A percentile compares a stretch with the other conserved stretches of the same genome.
These are phyloP conservation scores for Helicoverpa zea DNA, from an alignment of 1,140 invertebrate species.

Conservation along the genomic window DNA sequence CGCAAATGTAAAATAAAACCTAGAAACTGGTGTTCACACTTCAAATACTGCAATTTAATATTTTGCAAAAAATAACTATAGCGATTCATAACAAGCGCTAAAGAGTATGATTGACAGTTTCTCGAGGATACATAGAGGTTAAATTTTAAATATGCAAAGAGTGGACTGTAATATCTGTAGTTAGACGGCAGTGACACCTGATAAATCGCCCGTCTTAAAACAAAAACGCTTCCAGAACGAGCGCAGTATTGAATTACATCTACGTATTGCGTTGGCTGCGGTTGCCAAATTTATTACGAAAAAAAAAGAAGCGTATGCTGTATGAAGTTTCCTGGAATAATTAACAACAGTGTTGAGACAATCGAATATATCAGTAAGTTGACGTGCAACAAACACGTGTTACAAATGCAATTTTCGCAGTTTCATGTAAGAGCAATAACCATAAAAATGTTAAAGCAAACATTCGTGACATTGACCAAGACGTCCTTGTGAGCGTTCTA, in stretches of 20 bases:
- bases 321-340: slow-evolving; percentile 2
- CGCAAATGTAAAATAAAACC: slow-evolving; percentile 3
- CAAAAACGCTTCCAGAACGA: slow-evolving; percentile 26
- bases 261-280: slow-evolving; percentile 34
- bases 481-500: slow-evolving; percentile 63
- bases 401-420: slow-evolving; percentile 50
- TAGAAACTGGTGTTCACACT: slow-evolving; percentile 26
- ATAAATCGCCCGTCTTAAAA: slow-evolving; percentile 32
- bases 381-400: slow-evolving; percentile 24
- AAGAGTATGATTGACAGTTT: slow-evolving; percentile 41
- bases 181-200: slow-evolving; percentile 24
- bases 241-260: slow-evolving; percentile 1
- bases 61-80: slow-evolving; percentile 16
- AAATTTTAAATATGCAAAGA: slow-evolving; percentile 27
- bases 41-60: slow-evolving; percentile 7
- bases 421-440: slow-evolving; percentile 49
- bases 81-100: slow-evolving; percentile 33
- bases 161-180: background rate
- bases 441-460: slow-evolving; percentile 61
- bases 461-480: slow-evolving; percentile 70
- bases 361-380: background rate
- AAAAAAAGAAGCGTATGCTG: slow-evolving; percentile 26
- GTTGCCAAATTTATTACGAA: slow-evolving; percentile 40
- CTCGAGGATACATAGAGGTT: slow-evolving; percentile 48
- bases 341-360: background rate